Percentiles rank a stretch among this genome's conserved stretches.
Evolutionary conservation across 2,888 invertebrate genomes (phyloP).

Genomic region (Ophraella communa): DNA sequence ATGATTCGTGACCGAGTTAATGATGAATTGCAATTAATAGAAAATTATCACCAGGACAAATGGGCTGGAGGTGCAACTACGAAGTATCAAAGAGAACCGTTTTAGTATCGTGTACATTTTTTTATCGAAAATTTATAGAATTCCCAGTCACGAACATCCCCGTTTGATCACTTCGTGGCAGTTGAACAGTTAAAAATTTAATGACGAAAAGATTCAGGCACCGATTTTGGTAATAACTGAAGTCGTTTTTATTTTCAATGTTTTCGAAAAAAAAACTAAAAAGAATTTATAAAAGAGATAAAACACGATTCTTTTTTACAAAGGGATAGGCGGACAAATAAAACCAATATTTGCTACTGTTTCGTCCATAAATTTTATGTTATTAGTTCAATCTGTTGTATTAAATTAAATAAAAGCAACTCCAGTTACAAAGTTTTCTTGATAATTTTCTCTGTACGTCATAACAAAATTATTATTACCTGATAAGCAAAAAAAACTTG

Average conservation of each 20-base stretch:
- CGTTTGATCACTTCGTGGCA: conserved; percentile 19
- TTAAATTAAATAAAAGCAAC: too few species aligned
- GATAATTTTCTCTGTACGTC: too few species aligned
- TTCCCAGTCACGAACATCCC: conserved; percentile 17
- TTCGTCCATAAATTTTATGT: too few species aligned
- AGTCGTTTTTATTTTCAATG: conserved; percentile 1
- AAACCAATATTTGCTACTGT: too few species aligned
- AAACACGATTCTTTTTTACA: too few species aligned
- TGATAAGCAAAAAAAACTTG: too few species aligned
- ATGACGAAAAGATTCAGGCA: conserved; percentile 7
- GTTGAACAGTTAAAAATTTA: conserved; percentile 15
- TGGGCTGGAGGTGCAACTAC: conserved; percentile 12
- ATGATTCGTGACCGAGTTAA: background rate
- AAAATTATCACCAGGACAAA: conserved; percentile 12
- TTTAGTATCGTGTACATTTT: conserved; percentile 14
- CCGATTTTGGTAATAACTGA: conserved; percentile 8
- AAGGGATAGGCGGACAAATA: too few species aligned
- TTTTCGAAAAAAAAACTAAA: too few species aligned
- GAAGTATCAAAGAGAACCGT: conserved; percentile 13
- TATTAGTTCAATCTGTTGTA: too few species aligned
- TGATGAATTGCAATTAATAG: conserved; percentile 11
- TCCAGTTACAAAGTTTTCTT: too few species aligned
- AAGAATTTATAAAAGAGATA: too few species aligned
- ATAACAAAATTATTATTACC: too few species aligned
- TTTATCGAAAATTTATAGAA: conserved; percentile 19